These are phyloP conservation scores for Sarcophaga subvicina DNA, from an alignment of 2,888 invertebrate species.

Conservation along the genomic window DNA sequence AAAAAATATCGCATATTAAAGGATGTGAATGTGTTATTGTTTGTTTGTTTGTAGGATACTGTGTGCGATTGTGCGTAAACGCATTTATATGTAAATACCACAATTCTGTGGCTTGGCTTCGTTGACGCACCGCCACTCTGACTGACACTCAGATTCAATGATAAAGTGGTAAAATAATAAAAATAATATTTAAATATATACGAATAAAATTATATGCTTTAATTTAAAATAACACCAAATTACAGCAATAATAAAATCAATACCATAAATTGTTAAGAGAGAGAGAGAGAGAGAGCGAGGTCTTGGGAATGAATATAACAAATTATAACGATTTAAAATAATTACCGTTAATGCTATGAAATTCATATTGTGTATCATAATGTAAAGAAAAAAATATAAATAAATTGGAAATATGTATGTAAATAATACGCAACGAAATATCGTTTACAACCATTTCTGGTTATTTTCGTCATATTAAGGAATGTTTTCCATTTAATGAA, in stretches of 20 bases:
- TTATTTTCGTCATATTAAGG: too few relatives aligned
- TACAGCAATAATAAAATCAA: constrained; percentile 14
- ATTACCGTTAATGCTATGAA: constrained; percentile 52
- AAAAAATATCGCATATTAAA: not conserved
- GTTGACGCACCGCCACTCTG: not conserved
- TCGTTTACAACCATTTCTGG: too few relatives aligned
- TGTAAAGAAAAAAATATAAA: too few relatives aligned
- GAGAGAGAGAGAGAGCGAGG: not conserved
- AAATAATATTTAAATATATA: constrained; percentile 22
- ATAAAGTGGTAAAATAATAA: constrained; percentile 21
- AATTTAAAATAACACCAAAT: constrained; percentile 8
- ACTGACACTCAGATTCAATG: not conserved
- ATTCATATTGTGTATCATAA: not conserved
- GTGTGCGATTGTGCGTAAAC: constrained; percentile 26
- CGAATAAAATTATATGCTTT: constrained; percentile 11
- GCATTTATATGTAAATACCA: constrained; percentile 29
- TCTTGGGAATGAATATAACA: constrained; percentile 19
- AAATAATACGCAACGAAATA: too few relatives aligned
- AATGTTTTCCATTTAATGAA: too few relatives aligned
- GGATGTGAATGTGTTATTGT: not conserved
- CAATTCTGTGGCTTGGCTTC: constrained; percentile 10
- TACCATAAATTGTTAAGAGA: not conserved
- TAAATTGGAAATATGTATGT: too few relatives aligned
- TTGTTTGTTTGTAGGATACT: not conserved
- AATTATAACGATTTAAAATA: constrained; percentile 58